A percentile compares a stretch with the other conserved stretches of the same genome.
These are phyloP conservation scores for Trachymyrmex cornetzi DNA, from an alignment of 1,140 invertebrate species.

Conservation along the genomic window DNA sequence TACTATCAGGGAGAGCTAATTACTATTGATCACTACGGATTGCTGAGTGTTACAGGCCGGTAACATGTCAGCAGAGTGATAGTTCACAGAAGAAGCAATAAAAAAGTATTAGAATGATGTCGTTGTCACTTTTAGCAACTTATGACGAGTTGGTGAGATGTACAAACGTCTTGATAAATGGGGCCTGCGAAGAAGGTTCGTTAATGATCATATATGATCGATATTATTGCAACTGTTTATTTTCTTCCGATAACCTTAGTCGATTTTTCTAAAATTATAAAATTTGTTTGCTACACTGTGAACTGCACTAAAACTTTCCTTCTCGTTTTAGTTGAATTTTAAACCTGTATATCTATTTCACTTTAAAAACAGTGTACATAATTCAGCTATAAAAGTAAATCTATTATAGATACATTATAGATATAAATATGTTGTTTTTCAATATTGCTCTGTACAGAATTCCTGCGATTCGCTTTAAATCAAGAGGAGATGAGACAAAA, in stretches of 20 bases:
- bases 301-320: too few species aligned
- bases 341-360: too few species aligned
- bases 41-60: background rate
- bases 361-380: too few species aligned
- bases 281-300: background rate
- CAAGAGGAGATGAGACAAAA: conserved; percentile 91
- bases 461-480: conserved; percentile 90
- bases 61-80: background rate
- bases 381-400: too few species aligned
- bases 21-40: background rate
- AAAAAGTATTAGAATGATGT: conserved; percentile 71
- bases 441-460: conserved; percentile 87
- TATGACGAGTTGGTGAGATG: conserved; percentile 91
- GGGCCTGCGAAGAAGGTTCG: conserved; percentile 90
- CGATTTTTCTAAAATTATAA: background rate
- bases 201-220: conserved; percentile 49
- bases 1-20: too few species aligned
- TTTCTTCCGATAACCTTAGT: background rate
- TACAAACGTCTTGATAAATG: conserved; percentile 89
- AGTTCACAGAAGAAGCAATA: background rate
- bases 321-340: too few species aligned
- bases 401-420: background rate
- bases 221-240: conserved; percentile 19
- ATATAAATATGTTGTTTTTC: background rate
- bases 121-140: conserved; percentile 87